Percentiles rank a stretch among this genome's conserved stretches.
Conservation (phyloP, 2,888 invertebrate genomes). For the Cerceris rybyensis region DNA sequence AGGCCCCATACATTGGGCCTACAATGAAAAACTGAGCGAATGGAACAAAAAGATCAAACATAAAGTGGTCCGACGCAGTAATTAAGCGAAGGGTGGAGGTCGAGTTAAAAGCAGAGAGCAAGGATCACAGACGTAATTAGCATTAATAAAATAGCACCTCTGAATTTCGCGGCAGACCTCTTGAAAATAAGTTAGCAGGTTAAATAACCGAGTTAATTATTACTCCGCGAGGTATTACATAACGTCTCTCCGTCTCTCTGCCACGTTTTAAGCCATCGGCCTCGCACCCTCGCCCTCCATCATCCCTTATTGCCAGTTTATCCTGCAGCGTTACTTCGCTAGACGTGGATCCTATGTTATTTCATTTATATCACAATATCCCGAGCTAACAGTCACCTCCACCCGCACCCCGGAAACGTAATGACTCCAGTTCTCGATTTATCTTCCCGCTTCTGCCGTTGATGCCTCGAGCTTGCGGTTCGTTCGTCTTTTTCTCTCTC, state of each 20-base stretch:
- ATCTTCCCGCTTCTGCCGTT: no score
- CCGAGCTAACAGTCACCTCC: neutral
- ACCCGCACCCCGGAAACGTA: neutral
- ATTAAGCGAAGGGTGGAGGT: no score
- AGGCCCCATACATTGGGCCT: no score
- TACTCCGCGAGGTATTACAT: conserved; percentile 8
- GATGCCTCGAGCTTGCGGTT: no score
- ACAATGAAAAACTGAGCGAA: no score
- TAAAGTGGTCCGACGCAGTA: no score
- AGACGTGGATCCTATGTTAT: neutral
- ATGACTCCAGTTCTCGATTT: neutral
- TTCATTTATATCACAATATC: conserved; percentile 6
- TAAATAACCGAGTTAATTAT: conserved; percentile 34
- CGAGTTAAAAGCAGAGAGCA: no score
- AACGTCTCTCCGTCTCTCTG: neutral
- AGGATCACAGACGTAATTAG: conserved; percentile 9
- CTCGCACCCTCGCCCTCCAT: conserved; percentile 4
- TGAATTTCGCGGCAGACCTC: neutral
- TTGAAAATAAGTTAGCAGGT: conserved; percentile 24
- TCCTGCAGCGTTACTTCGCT: neutral
- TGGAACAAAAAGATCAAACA: no score
- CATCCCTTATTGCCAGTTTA: conserved; percentile 17
- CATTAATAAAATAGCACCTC: no score
- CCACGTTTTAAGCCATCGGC: neutral
- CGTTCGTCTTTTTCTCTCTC: no score